Evolutionary conservation across 1,140 invertebrate genomes (phyloP).

Genomic region (Pogonomyrmex californicus): DNA sequence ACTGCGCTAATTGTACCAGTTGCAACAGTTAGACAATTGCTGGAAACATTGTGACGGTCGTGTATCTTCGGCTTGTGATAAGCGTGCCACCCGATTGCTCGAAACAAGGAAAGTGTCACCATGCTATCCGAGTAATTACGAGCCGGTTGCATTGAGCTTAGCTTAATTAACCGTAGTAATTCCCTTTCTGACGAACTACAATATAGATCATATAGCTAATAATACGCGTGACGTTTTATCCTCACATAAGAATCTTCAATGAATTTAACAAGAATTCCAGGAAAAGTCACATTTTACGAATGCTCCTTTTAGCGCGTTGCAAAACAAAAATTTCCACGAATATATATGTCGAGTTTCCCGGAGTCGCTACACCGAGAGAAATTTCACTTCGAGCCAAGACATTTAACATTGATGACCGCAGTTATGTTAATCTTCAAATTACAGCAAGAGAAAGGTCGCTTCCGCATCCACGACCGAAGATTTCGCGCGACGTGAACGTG

Average conservation of each 20-base stretch:
- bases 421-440: conserved; percentile 8
- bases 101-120: conserved; percentile 36
- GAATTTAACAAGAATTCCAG: background rate
- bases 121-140: conserved; percentile 21
- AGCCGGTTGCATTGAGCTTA: background rate
- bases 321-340: background rate
- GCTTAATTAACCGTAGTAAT: conserved; percentile 40
- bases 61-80: conserved; percentile 3
- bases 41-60: background rate
- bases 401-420: conserved; percentile 2
- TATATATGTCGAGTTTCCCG: background rate
- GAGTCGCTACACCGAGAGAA: background rate
- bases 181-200: conserved; percentile 4
- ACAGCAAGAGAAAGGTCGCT: background rate
- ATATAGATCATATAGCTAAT: background rate
- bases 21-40: background rate
- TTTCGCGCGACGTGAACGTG: background rate
- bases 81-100: conserved; percentile 32
- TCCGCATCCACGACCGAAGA: background rate
- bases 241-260: background rate
- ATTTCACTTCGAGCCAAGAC: background rate
- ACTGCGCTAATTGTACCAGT: background rate
- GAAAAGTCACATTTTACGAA: background rate
- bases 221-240: background rate
- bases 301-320: background rate